Evolutionary conservation across 2,888 invertebrate genomes (phyloP).

Genomic region (Pyralis farinalis): DNA sequence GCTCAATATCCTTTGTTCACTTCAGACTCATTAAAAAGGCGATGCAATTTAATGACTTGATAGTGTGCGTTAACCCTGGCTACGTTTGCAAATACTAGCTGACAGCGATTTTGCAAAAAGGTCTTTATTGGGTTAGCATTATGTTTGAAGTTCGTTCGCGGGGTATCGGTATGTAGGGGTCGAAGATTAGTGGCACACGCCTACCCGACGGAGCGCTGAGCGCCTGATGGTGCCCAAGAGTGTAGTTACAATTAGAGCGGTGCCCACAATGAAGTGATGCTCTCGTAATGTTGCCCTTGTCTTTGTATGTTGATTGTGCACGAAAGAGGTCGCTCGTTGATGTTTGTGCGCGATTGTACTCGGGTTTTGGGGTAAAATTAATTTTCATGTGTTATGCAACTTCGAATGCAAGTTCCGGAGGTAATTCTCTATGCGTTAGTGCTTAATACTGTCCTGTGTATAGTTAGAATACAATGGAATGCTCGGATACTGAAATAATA

Average conservation of each 20-base stretch:
- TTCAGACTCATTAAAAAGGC: slow-evolving; percentile 82
- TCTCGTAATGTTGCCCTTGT: slow-evolving; percentile 74
- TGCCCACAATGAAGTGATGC: slow-evolving; percentile 80
- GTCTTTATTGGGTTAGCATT: slow-evolving; percentile 31
- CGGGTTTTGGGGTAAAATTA: slow-evolving; percentile 3
- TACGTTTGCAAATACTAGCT: slow-evolving; percentile 70
- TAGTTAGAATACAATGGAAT: no score
- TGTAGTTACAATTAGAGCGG: slow-evolving; percentile 81
- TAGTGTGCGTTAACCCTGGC: slow-evolving; percentile 80
- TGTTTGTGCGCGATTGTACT: slow-evolving; percentile 11
- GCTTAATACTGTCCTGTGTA: no score
- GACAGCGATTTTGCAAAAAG: slow-evolving; percentile 24
- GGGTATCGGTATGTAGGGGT: slow-evolving; percentile 76
- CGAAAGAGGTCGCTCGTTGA: slow-evolving; percentile 51
- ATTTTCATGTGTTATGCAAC: slow-evolving; percentile 8
- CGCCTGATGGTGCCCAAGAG: slow-evolving; percentile 78
- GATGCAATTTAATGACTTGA: slow-evolving; percentile 82
- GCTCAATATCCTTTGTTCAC: slow-evolving; percentile 80
- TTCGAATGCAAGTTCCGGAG: background rate
- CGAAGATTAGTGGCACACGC: slow-evolving; percentile 81
- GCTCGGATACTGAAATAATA: no score
- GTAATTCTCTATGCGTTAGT: no score
- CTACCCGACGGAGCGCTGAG: slow-evolving; percentile 77
- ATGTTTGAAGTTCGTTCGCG: slow-evolving; percentile 36
- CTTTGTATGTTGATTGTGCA: slow-evolving; percentile 78